Evolutionary conservation across 2,888 invertebrate genomes (phyloP).

Genomic region (Drosophila borborema): DNA sequence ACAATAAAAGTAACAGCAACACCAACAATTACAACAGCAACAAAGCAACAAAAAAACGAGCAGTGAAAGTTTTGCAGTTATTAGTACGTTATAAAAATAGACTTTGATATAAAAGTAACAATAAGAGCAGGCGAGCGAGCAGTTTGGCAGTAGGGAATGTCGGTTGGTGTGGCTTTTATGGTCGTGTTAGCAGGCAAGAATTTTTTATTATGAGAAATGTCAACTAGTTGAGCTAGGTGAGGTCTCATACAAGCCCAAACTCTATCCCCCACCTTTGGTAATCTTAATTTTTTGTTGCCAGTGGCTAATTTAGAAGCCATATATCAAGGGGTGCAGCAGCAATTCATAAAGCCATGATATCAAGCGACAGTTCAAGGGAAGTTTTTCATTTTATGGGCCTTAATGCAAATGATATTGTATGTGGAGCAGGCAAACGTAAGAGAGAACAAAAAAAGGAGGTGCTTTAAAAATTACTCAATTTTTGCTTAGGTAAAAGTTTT

Average conservation of each 20-base stretch:
- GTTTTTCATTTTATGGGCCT: slow-evolving; percentile 12
- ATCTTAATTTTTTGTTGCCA: slow-evolving; percentile 46
- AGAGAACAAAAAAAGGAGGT: no score
- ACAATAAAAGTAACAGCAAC: slow-evolving; percentile 39
- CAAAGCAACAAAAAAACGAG: slow-evolving; percentile 57
- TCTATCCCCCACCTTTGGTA: slow-evolving; percentile 10
- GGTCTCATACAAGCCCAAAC: slow-evolving; percentile 7
- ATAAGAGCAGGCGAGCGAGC: neutral
- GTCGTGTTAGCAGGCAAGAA: slow-evolving; percentile 59
- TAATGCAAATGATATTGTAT: slow-evolving; percentile 2
- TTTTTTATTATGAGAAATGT: slow-evolving; percentile 57
- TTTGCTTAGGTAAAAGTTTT: neutral
- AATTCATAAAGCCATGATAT: slow-evolving; percentile 36
- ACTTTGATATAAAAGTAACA: slow-evolving; percentile 33
- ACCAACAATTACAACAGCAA: slow-evolving; percentile 27
- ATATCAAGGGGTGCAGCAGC: slow-evolving; percentile 53
- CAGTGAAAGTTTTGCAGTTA: slow-evolving; percentile 81
- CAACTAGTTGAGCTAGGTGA: slow-evolving; percentile 50
- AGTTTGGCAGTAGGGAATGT: slow-evolving; percentile 3
- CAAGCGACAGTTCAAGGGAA: slow-evolving; percentile 1
- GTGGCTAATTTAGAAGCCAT: slow-evolving; percentile 52
- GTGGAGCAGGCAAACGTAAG: neutral
- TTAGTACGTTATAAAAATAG: slow-evolving; percentile 79
- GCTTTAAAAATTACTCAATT: neutral
- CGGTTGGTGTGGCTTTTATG: slow-evolving; percentile 72